Percentiles rank a stretch among this genome's conserved stretches.
Conservation (phyloP, 2,888 invertebrate species). For the Gerosis bhagava region DNA sequence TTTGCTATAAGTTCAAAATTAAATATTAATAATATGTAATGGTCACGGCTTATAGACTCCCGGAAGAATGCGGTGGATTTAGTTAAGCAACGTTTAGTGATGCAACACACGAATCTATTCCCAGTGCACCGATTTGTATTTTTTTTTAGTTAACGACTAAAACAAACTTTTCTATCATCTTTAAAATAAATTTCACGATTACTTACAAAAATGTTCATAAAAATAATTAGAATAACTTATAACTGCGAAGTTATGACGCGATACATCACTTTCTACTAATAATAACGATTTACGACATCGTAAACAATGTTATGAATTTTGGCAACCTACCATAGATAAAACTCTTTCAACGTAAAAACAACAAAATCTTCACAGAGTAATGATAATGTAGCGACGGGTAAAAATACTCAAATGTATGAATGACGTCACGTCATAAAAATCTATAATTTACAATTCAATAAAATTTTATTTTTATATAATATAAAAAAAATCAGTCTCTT, state of each 20-base stretch:
- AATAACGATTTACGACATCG: slow-evolving; percentile 28
- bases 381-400: slow-evolving; percentile 26
- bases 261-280: slow-evolving; percentile 24
- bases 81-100: no score
- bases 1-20: slow-evolving; percentile 8
- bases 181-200: no score
- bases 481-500: slow-evolving; percentile 68
- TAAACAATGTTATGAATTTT: slow-evolving; percentile 31
- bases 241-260: slow-evolving; percentile 19
- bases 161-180: no score
- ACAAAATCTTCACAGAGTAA: slow-evolving; percentile 16
- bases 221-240: no score
- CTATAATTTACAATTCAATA: slow-evolving; percentile 56
- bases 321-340: slow-evolving; percentile 27
- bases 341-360: slow-evolving; percentile 19
- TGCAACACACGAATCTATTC: no score
- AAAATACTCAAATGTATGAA: slow-evolving; percentile 49
- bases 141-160: no score
- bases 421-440: slow-evolving; percentile 43
- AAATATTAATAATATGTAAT: no score
- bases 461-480: slow-evolving; percentile 47
- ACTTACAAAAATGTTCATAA: no score
- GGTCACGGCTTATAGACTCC: no score
- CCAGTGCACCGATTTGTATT: no score
- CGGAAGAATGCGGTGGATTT: no score